Evolutionary conservation across 92 coral and sea anemone genomes (phyloP), one percentile per base, ranked within the genome.

Genomic region (Palythoa grandis): DNA sequence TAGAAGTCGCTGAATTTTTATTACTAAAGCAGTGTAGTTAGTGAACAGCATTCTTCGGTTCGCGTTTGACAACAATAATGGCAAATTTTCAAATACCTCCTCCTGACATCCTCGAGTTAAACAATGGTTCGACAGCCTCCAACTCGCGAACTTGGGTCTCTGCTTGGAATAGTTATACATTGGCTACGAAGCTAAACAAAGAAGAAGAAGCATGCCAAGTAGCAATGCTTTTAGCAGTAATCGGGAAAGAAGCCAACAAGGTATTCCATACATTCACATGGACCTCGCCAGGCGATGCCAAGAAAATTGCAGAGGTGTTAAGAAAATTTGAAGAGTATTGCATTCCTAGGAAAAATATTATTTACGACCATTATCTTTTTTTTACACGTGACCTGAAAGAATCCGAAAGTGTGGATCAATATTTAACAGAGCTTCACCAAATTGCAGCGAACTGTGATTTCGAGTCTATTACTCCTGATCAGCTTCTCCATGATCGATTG

Each of bases 21-120:
- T 20, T 2, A 20, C 20, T 9, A 20, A 20, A 66, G 37, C 37
- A 24, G 38, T 6, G 71, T 0, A 66, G 37, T 5, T 66, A 66
- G 71, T 8, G 37, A 66, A 66, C 71, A 66, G 71, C 71, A 66
- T 24, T 10, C 22, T 14, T 14, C 35, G 72, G 3, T 24, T 23
- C 47, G 47, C 39, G 14, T 68, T 23, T 24, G 72, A 68, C 72
- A 68, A 23, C 70, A 68, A n/a, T n/a, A n/a, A 85, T 86, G 89
- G 89, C 83, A 38, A 85, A 89, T 57, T 79, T 71, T 79, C 90
- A 89, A 82, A 79, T 89, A 58, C 90, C 90, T 56, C 90, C 90
- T 15, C 89, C 92, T 19, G 90, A 79, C 67, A 72, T 86, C n/a
- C 83, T 86, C 12, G 76, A 86, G 68, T 75, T 82, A 82, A 65